Conservation (phyloP, 64 coral and sea anemone genomes). For the Actinia equina region DNA sequence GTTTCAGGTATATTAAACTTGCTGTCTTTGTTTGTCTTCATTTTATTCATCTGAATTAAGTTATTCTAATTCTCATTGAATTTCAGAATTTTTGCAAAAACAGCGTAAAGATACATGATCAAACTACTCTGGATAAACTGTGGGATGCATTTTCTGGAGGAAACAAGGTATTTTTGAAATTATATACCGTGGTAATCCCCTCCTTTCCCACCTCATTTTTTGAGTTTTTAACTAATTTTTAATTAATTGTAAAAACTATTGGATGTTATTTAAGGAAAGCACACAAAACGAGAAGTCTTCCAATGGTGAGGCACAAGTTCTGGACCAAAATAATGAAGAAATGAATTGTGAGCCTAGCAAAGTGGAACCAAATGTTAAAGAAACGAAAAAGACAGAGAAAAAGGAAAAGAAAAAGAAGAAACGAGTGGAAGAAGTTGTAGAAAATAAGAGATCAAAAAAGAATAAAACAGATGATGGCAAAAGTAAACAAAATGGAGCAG, state of each 20-base stretch:
- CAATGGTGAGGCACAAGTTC: neutral
- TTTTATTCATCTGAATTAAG: neutral
- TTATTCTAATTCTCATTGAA: neutral
- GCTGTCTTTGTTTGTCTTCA: neutral
- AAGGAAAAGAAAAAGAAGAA: conserved; percentile 29
- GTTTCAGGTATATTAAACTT: conserved; percentile 59
- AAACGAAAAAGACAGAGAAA: conserved; percentile 25
- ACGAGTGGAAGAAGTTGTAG: conserved; percentile 26
- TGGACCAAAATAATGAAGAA: neutral
- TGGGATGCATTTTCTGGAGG: conserved; percentile 85
- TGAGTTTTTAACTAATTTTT: neutral
- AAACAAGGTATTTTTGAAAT: neutral
- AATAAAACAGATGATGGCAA: conserved; percentile 11
- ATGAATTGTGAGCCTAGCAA: neutral
- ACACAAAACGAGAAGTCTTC: neutral
- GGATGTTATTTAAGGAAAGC: neutral
- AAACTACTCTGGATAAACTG: conserved; percentile 63
- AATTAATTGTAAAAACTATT: too few species aligned
- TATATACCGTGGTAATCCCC: neutral
- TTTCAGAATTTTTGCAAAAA: conserved; percentile 96
- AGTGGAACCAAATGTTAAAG: neutral
- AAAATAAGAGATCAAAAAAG: conserved; percentile 8
- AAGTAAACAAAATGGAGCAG: neutral
- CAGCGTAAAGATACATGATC: conserved; percentile 70
- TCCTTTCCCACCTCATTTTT: neutral